phyloP scores from a whole-genome alignment of 2,797 vertebrate species.

The Cyprinella venusta region DNA sequence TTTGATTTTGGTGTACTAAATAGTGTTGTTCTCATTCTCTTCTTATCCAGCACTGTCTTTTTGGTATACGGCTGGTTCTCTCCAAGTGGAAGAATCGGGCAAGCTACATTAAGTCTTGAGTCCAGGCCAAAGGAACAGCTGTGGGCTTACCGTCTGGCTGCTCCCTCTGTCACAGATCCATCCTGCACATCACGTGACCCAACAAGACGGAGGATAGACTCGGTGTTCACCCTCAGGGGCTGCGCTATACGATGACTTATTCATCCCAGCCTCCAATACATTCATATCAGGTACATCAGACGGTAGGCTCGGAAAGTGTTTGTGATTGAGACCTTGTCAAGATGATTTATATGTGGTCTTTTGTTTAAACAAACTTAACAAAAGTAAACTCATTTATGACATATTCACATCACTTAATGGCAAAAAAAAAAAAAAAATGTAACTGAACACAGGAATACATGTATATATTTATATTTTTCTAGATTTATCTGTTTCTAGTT shows the following conservation, averaged over 20 bases:
- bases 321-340: constrained; percentile 11
- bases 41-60: constrained; percentile 30
- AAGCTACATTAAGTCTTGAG: constrained; percentile 69
- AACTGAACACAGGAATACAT: not conserved
- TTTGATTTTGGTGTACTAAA: not conserved
- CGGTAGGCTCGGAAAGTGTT: not conserved
- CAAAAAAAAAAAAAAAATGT: not conserved
- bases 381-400: not conserved
- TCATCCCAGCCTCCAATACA: constrained; percentile 19
- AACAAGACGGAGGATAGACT: constrained; percentile 51
- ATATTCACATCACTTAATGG: not conserved
- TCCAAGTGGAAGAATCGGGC: constrained; percentile 57
- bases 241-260: constrained; percentile 23
- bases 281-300: constrained; percentile 17
- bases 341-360: constrained; percentile 2
- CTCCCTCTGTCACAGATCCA: constrained; percentile 58
- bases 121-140: constrained; percentile 70
- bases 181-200: constrained; percentile 60
- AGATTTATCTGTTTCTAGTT: not conserved
- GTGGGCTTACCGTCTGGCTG: constrained; percentile 65
- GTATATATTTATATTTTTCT: not conserved
- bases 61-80: constrained; percentile 47
- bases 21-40: constrained; percentile 14
- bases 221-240: constrained; percentile 32
- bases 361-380: not conserved